Evolutionary conservation across 2,888 invertebrate genomes (phyloP).

Genomic region (Leptopilina syphax): DNA sequence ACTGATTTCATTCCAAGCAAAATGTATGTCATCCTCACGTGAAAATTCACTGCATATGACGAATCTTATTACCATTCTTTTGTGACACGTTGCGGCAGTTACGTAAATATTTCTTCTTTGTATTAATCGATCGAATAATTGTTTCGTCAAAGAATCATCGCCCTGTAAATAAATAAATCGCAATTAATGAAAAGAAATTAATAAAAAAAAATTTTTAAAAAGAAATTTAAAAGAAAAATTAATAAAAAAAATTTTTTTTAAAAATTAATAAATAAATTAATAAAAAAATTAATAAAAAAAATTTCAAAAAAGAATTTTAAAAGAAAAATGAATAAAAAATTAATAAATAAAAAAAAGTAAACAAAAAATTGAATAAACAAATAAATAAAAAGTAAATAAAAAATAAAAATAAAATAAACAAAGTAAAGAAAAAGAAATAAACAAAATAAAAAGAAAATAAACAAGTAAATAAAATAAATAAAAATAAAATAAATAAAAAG

Average conservation of each 20-base stretch:
- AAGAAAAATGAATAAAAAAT: too few relatives aligned
- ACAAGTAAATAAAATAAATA: too few relatives aligned
- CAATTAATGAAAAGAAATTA: conserved; percentile 11
- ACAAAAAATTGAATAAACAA: too few relatives aligned
- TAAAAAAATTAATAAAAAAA: neutral
- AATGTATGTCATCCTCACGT: conserved; percentile 85
- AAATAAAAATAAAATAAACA: too few relatives aligned
- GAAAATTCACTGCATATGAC: conserved; percentile 88
- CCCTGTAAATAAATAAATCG: conserved; percentile 76
- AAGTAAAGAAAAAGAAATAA: too few relatives aligned
- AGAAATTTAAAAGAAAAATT: neutral
- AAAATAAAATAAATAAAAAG: too few relatives aligned
- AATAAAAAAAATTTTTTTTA: neutral
- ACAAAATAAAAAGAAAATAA: too few relatives aligned
- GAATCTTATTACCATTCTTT: conserved; percentile 86
- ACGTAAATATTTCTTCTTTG: conserved; percentile 88
- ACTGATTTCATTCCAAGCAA: conserved; percentile 85
- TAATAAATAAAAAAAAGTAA: too few relatives aligned
- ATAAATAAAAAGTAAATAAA: too few relatives aligned
- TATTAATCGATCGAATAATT: conserved; percentile 85
- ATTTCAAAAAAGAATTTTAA: neutral
- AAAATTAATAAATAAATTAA: neutral
- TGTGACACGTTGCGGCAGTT: conserved; percentile 85
- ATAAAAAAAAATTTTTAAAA: neutral
- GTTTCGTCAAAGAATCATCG: conserved; percentile 83